Evolutionary conservation across 2,888 invertebrate species (phyloP).

Genomic region (Synergus itoensis): DNA sequence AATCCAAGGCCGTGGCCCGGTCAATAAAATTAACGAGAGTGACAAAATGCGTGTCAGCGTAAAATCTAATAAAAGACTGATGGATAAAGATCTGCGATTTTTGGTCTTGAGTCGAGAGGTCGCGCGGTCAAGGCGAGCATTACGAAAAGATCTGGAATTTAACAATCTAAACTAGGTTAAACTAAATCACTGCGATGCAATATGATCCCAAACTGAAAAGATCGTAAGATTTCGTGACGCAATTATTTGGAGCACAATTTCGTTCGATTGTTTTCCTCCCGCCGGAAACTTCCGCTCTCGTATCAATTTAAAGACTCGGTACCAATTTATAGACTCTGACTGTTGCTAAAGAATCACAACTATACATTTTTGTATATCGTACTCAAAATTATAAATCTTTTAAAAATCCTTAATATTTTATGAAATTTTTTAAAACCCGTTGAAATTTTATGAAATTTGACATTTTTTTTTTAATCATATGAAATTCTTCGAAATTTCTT

Average conservation of each 20-base stretch:
- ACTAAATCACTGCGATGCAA: constrained; percentile 11
- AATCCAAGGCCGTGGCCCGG: constrained; percentile 13
- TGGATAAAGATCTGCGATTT: constrained; percentile 45
- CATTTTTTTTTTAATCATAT: no score
- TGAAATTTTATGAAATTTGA: no score
- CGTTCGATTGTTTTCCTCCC: background rate
- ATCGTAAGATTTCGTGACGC: constrained; percentile 2
- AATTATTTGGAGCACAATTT: constrained; percentile 6
- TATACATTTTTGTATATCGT: background rate
- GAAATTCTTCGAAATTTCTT: no score
- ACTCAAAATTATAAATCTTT: no score
- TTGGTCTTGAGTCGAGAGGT: constrained; percentile 44
- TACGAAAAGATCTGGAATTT: constrained; percentile 50
- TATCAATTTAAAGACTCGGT: background rate
- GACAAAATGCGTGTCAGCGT: constrained; percentile 18
- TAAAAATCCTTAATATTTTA: no score
- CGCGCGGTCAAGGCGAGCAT: constrained; percentile 55
- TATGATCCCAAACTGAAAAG: constrained; percentile 1
- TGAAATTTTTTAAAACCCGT: no score
- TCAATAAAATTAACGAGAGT: background rate
- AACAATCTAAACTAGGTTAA: constrained; percentile 26
- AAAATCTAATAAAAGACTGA: constrained; percentile 1
- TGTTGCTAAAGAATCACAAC: background rate
- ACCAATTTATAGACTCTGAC: background rate
- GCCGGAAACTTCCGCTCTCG: background rate